Evolutionary conservation across 37 sponge, comb jelly and placozoan genomes (phyloP), one percentile per base, ranked within the genome.

Genomic region (Beroe ovata): DNA sequence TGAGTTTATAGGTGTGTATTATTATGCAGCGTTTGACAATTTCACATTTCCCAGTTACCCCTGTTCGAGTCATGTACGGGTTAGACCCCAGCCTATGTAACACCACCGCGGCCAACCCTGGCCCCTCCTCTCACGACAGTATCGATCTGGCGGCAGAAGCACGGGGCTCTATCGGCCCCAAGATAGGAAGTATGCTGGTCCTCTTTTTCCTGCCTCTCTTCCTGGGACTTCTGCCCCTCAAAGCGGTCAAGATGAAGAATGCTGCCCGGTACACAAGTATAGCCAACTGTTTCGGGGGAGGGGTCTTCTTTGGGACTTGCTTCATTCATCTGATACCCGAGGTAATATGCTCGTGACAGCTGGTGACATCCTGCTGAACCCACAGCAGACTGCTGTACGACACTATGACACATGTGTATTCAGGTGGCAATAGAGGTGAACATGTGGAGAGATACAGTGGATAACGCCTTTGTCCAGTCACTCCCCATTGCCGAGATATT

Each of bases 301-400:
- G 84, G 6, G 84, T 77, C 4, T 77, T 77, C 84, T 77, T 77
- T 40, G 84, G 84, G 84, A 77, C 84, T 0, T 77, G 84, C 54
- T 77, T 77, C 47, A 77, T 36, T 8, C 84, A 77, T 23, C 47
- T 77, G 0, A 42, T 77, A 40, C 84, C 84, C 16, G 84, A 77
- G 84, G 84, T 77, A n/a, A n/a, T n/a, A n/a, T n/a, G n/a, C n/a
- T n/a, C n/a, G n/a, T n/a, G n/a, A n/a, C n/a, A n/a, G n/a, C n/a
- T n/a, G n/a, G n/a, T n/a, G n/a, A n/a, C n/a, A n/a, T n/a, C n/a
- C n/a, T n/a, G n/a, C n/a, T n/a, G n/a, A n/a, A n/a, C n/a, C n/a
- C n/a, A n/a, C n/a, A n/a, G n/a, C n/a, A n/a, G n/a, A n/a, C n/a
- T n/a, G n/a, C n/a, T n/a, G n/a, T n/a, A n/a, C n/a, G 59, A 58